phyloP scores from a whole-genome alignment of 2,888 invertebrate genomes.

The Drosophila putrida region DNA sequence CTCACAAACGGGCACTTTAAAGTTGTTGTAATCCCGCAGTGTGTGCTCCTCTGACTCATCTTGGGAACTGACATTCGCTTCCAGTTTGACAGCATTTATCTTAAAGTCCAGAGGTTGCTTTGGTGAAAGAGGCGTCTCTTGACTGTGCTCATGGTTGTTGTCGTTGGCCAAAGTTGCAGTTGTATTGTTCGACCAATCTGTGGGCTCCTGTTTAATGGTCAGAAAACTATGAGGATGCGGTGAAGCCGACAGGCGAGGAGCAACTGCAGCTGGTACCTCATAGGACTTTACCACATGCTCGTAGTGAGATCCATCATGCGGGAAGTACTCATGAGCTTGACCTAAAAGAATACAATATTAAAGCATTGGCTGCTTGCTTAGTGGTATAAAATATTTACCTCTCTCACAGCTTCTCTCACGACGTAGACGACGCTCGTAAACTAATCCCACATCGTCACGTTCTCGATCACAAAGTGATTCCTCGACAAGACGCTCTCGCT shows the following conservation, averaged over 20 bases:
- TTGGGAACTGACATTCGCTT: conserved; percentile 57
- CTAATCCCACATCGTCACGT: conserved; percentile 67
- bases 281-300: conserved; percentile 68
- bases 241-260: conserved; percentile 59
- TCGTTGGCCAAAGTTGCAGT: conserved; percentile 41
- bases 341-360: conserved; percentile 9
- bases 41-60: conserved; percentile 74
- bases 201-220: conserved; percentile 88
- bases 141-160: conserved; percentile 56
- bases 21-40: conserved; percentile 86
- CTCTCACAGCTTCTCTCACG: conserved; percentile 66
- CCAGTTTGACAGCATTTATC: conserved; percentile 74
- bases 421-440: conserved; percentile 66
- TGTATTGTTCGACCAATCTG: conserved; percentile 87
- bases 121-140: conserved; percentile 61
- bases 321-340: conserved; percentile 66
- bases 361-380: neutral
- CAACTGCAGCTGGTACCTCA: conserved; percentile 36
- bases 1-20: conserved; percentile 93
- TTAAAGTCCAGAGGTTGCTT: conserved; percentile 81
- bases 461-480: conserved; percentile 64
- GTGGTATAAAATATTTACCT: conserved; percentile 29
- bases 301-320: conserved; percentile 65
- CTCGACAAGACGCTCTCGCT: conserved; percentile 53
- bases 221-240: conserved; percentile 76